Conservation (phyloP, 2,888 invertebrate genomes). For the Pomacea canaliculata region DNA sequence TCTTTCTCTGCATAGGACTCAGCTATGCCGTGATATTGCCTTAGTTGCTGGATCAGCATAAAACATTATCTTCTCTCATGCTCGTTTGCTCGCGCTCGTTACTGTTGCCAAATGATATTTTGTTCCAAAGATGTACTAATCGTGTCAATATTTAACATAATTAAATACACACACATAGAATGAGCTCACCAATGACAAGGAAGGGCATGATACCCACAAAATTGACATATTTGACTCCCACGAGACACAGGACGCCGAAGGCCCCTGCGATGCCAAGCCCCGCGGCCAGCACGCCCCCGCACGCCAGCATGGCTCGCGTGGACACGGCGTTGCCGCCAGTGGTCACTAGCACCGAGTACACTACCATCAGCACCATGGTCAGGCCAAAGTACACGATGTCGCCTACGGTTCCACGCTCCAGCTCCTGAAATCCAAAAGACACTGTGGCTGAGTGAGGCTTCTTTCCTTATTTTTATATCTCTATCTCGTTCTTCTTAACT, state of each 20-base stretch:
- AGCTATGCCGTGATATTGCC: too few species aligned
- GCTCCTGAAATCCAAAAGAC: conserved; percentile 18
- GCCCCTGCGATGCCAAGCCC: conserved; percentile 42
- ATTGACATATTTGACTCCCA: conserved; percentile 39
- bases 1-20: too few species aligned
- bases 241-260: conserved; percentile 41
- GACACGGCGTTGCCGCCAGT: conserved; percentile 36
- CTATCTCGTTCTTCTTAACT: background rate
- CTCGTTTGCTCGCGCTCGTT: background rate
- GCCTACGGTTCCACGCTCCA: conserved; percentile 30
- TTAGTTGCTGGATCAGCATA: too few species aligned
- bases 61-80: background rate
- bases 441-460: too few species aligned
- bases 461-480: too few species aligned
- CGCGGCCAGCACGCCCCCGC: conserved; percentile 40
- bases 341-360: conserved; percentile 7
- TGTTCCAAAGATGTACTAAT: too few species aligned
- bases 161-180: too few species aligned
- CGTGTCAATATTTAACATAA: too few species aligned
- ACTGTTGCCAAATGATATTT: too few species aligned
- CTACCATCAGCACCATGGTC: conserved; percentile 20
- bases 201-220: conserved; percentile 49
- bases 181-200: conserved; percentile 40
- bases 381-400: conserved; percentile 16
- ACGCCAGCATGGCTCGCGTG: conserved; percentile 34